Conservation (phyloP, 2,113 vertebrate genomes). For the Rhombomys opimus region DNA sequence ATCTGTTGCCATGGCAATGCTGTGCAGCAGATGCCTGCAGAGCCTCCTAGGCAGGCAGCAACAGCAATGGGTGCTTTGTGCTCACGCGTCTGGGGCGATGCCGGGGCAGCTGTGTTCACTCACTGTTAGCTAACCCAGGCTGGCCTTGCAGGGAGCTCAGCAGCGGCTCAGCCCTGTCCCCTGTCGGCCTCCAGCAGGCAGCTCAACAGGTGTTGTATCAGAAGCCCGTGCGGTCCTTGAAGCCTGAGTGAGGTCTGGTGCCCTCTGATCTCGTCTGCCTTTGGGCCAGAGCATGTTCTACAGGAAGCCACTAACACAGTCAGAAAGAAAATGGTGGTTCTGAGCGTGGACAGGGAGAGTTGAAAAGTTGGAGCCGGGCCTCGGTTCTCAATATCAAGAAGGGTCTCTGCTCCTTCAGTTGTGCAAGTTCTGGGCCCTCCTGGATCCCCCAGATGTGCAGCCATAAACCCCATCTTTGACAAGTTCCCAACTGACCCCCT, state of each 20-base stretch:
- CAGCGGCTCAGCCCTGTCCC: background rate
- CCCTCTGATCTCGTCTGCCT: background rate
- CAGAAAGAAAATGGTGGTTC: background rate
- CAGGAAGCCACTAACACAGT: background rate
- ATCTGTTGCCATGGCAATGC: background rate
- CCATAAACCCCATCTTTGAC: no score
- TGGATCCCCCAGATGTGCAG: background rate
- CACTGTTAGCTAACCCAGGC: background rate
- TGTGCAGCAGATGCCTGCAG: background rate
- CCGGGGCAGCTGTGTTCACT: background rate
- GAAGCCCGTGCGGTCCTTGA: background rate
- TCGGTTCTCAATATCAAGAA: accelerated
- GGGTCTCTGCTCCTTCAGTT: background rate
- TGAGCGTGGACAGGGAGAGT: background rate
- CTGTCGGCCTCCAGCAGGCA: background rate
- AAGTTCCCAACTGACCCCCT: no score
- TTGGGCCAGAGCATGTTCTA: accelerated
- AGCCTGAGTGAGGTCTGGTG: background rate
- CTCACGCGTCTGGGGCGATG: background rate
- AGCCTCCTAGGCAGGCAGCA: no score
- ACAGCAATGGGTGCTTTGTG: background rate
- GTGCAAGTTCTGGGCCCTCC: background rate
- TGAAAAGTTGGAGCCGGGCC: background rate
- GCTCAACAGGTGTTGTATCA: background rate
- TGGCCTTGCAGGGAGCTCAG: background rate